Conservation (phyloP, 2,797 vertebrate genomes). For the Sebastiscus albofasciatus region DNA sequence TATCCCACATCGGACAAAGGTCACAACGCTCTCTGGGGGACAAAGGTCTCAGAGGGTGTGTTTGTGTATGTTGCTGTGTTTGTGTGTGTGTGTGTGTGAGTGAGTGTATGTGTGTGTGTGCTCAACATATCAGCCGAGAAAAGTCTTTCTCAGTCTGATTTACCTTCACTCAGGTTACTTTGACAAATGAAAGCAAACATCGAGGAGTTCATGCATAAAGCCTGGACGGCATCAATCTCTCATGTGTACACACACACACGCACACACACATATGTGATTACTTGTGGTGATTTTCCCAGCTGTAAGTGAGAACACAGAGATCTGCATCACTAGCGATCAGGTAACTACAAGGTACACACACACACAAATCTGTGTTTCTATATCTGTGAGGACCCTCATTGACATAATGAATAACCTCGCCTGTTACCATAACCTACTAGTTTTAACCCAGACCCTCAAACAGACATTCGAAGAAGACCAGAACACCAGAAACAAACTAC, state of each 20-base stretch:
- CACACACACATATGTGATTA: conserved; percentile 17
- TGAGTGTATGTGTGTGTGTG: not conserved
- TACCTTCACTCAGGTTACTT: conserved; percentile 60
- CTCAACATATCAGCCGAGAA: conserved; percentile 54
- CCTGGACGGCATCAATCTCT: conserved; percentile 59
- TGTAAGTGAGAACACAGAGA: conserved; percentile 39
- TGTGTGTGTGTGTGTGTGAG: conserved; percentile 6
- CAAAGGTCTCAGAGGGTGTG: conserved; percentile 78
- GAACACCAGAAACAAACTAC: not conserved
- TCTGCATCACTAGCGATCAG: conserved; percentile 38
- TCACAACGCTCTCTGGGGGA: conserved; percentile 60
- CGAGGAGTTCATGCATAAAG: conserved; percentile 54
- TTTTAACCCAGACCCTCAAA: not conserved
- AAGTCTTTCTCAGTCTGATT: conserved; percentile 63
- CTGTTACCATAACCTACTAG: not conserved
- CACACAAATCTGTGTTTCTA: not conserved
- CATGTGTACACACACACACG: not conserved
- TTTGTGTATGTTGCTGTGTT: conserved; percentile 21
- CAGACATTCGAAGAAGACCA: not conserved
- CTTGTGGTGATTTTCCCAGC: conserved; percentile 49
- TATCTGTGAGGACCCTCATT: not conserved
- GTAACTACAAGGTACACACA: conserved; percentile 26
- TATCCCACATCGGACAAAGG: conserved; percentile 54
- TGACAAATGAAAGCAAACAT: conserved; percentile 73
- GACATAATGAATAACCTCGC: not conserved